phyloP scores from a whole-genome alignment of 30 jellyfish, hydroid and myxozoan genomes.

The Aurelia sp. region DNA sequence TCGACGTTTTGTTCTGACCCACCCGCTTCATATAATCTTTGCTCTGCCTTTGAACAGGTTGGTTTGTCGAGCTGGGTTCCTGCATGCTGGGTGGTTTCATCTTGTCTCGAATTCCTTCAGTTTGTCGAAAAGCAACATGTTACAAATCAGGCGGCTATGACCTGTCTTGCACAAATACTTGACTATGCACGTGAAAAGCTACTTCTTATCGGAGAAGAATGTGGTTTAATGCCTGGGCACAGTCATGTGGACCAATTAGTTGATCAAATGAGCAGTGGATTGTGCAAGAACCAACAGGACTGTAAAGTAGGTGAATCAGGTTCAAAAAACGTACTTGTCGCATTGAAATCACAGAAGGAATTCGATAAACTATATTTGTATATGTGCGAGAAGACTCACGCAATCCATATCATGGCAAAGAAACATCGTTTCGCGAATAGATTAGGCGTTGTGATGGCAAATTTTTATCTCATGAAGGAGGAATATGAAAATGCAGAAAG shows the following conservation, averaged over 20 bases:
- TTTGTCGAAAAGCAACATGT: slow-evolving; percentile 61
- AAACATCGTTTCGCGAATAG: slow-evolving; percentile 69
- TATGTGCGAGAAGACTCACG: slow-evolving; percentile 40
- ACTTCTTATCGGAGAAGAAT: slow-evolving; percentile 66
- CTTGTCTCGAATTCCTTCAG: slow-evolving; percentile 80
- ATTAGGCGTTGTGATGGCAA: slow-evolving; percentile 80
- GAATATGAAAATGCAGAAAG: slow-evolving; percentile 73
- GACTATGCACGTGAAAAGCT: slow-evolving; percentile 85
- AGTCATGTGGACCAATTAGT: slow-evolving; percentile 14
- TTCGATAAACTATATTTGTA: slow-evolving; percentile 76
- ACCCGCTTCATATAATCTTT: no score
- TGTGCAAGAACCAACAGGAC: slow-evolving; percentile 45
- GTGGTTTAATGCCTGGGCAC: slow-evolving; percentile 70
- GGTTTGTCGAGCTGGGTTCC: slow-evolving; percentile 39
- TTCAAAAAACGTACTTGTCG: slow-evolving; percentile 32
- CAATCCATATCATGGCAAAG: slow-evolving; percentile 40
- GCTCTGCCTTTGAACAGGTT: slow-evolving; percentile 18
- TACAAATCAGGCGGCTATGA: slow-evolving; percentile 41
- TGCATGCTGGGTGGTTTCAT: slow-evolving; percentile 89
- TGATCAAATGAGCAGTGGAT: slow-evolving; percentile 26
- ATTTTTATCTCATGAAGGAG: slow-evolving; percentile 64
- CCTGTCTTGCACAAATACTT: slow-evolving; percentile 71
- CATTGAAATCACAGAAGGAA: slow-evolving; percentile 47
- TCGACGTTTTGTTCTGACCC: no score
- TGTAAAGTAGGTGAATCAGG: slow-evolving; percentile 45